Conservation (phyloP, 2,797 vertebrate species). For the Acomys russatus region DNA sequence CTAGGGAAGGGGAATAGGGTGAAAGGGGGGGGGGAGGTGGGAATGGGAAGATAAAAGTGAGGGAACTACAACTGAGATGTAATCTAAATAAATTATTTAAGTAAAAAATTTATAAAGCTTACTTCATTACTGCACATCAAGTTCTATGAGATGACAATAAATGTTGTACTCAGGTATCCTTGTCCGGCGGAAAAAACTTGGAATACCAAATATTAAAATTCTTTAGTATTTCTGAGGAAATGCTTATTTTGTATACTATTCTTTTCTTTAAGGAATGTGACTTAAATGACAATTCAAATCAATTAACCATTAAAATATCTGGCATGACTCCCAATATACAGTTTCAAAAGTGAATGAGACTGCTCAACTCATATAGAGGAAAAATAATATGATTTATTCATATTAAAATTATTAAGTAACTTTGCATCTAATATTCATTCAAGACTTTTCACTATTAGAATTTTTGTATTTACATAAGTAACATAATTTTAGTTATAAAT, state of each 20-base stretch:
- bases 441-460: not conserved
- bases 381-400: not conserved
- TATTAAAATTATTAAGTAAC: not conserved
- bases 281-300: not conserved
- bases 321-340: not conserved
- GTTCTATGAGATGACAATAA: not conserved
- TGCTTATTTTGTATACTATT: not conserved
- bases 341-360: not conserved
- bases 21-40: no score
- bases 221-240: not conserved
- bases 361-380: not conserved
- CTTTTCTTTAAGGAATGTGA: not conserved
- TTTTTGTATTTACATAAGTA: not conserved
- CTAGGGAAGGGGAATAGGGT: no score
- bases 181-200: not conserved
- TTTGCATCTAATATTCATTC: not conserved
- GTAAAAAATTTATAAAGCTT: constrained; percentile 1
- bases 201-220: not conserved
- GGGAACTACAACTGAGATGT: no score
- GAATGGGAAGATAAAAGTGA: no score
- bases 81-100: no score
- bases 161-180: not conserved
- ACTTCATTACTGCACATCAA: not conserved
- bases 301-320: not conserved
- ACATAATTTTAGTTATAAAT: not conserved